Base-by-base conservation (phyloP, 1,140 invertebrate genomes). In the Rhopalosiphum maidis region DNA sequence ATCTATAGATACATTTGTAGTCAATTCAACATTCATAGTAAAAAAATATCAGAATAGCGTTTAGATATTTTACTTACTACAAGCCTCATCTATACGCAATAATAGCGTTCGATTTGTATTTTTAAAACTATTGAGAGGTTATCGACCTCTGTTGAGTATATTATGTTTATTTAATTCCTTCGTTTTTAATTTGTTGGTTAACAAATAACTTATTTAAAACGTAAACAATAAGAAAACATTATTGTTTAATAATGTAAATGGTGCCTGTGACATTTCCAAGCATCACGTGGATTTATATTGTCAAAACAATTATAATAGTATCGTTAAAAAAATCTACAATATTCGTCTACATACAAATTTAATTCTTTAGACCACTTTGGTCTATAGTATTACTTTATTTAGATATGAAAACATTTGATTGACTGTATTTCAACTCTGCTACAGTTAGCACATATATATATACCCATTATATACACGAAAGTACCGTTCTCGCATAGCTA, bases 401-500 rank as follows among this genome's bases (percentile, higher is more conserved):
- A 30, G 25, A 88, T 54, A 54, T 37, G 48, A 54, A 37, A 23
- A 51, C 23, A 35, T 89, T 55, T 89, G 87, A 89, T 89, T 37
- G 48, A 89, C 87, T 89, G 1, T 89, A 89, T 89, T 89, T 55
- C 35, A 89, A 51, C 54, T 55, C 51, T 15, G 46, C 6, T 43
- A 8, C 15, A 46, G 25, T 46, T 46, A 23, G 8, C 11, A 85
- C 23, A 23, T 85, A 41, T 30, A 68, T 68, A 18, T n/a, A 83
- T 2, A 37, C 83, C 2, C 41, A 85, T 25, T 46, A 55, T 43
- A 68, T 9, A 90, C 54, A 60, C 43, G 18, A 68, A 68, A 90
- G 89, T 90, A 90, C 89, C 89, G 89, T 90, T 43, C 37, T 60
- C 60, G 2, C 54, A 15, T 43, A 55, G 54, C 88, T 90, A 90